These are phyloP conservation scores for Drosophila navojoa DNA, from an alignment of 1,140 invertebrate genomes.

Conservation along the genomic window DNA sequence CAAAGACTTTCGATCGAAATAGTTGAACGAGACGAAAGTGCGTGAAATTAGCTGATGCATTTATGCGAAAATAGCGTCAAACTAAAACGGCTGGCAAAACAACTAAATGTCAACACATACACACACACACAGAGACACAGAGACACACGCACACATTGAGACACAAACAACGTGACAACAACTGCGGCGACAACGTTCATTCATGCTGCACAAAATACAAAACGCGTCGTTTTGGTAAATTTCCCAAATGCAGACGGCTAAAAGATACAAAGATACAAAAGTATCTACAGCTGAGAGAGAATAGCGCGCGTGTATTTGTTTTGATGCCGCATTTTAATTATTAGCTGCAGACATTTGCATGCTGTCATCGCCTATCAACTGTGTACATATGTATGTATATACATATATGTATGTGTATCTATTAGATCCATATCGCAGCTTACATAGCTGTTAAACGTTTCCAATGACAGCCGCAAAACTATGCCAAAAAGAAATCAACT, in stretches of 20 bases:
- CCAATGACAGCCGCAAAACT: conserved; percentile 9
- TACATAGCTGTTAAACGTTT: conserved; percentile 19
- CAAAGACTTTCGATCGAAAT: conserved; percentile 59
- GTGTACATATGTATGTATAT: neutral
- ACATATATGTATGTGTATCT: conserved; percentile 8
- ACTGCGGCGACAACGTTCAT: conserved; percentile 60
- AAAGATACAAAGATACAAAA: conserved; percentile 54
- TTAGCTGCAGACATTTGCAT: conserved; percentile 12
- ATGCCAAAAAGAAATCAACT: conserved; percentile 8
- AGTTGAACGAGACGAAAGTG: conserved; percentile 44
- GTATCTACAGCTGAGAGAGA: conserved; percentile 6
- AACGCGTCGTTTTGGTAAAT: conserved; percentile 43
- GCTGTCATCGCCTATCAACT: conserved; percentile 8
- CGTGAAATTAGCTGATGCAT: conserved; percentile 46
- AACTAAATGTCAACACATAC: conserved; percentile 54
- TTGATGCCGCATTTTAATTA: conserved; percentile 18
- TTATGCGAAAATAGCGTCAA: conserved; percentile 65
- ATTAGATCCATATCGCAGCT: conserved; percentile 14
- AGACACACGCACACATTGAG: conserved; percentile 29
- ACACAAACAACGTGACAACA: conserved; percentile 52
- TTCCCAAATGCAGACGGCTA: conserved; percentile 59
- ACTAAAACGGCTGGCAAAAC: conserved; percentile 66
- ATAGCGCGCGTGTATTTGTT: neutral
- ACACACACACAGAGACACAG: conserved; percentile 27
- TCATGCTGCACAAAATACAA: conserved; percentile 65